phyloP scores from a whole-genome alignment of 2,797 vertebrate genomes.

The Psittacula echo region DNA sequence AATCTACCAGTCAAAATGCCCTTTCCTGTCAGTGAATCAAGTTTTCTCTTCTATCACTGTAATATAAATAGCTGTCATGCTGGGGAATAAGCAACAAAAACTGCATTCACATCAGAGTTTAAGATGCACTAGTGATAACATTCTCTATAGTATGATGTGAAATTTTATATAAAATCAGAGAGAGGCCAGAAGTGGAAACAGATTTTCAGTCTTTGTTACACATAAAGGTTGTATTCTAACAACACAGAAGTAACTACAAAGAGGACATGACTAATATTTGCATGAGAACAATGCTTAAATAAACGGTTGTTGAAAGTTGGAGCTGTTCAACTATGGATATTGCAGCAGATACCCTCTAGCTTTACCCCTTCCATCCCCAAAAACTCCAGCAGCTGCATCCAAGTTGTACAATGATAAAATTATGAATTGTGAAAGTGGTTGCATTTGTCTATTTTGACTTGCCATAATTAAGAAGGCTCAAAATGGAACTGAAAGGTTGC shows the following conservation, averaged over 20 bases:
- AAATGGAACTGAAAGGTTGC: background rate
- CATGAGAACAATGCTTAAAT: background rate
- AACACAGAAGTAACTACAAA: background rate
- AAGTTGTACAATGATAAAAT: background rate
- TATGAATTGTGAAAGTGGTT: background rate
- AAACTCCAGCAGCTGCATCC: background rate
- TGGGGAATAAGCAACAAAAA: slow-evolving; percentile 15
- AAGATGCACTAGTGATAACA: background rate
- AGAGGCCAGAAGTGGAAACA: background rate
- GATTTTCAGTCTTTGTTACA: background rate
- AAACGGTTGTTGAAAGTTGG: background rate
- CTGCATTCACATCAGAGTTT: background rate
- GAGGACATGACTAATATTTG: background rate
- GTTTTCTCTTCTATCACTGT: slow-evolving; percentile 2
- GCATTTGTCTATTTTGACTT: background rate
- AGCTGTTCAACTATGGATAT: background rate
- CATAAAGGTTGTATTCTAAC: background rate
- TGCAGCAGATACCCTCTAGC: background rate
- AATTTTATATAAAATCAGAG: background rate
- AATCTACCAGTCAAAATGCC: slow-evolving; percentile 31
- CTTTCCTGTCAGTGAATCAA: slow-evolving; percentile 39
- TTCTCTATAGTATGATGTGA: background rate
- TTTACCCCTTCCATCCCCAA: background rate
- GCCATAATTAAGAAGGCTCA: background rate
- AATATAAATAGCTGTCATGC: slow-evolving; percentile 24